A percentile compares a stretch with the other conserved stretches of the same genome.
Evolutionary conservation across 2,888 invertebrate species (phyloP).

Genomic region (Eutolmus rufibarbis): DNA sequence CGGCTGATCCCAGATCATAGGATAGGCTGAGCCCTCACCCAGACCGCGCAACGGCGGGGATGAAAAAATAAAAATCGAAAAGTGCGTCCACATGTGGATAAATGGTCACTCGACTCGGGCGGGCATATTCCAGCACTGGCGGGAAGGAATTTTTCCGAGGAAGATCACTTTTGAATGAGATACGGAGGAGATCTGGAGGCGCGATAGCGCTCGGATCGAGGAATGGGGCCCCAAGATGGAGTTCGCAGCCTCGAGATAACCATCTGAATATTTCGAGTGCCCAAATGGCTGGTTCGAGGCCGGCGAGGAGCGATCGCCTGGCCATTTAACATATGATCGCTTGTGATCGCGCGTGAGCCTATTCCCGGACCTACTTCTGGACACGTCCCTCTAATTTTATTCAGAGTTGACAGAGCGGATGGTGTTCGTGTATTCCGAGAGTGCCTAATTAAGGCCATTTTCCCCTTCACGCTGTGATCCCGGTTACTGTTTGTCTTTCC

Average conservation of each 20-base stretch:
- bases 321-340: not conserved
- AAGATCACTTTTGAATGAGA: constrained; percentile 31
- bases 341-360: not conserved
- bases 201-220: constrained; percentile 26
- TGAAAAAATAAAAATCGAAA: not conserved
- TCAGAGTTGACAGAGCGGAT: constrained; percentile 24
- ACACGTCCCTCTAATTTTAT: constrained; percentile 25
- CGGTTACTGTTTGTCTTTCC: not conserved
- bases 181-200: constrained; percentile 28
- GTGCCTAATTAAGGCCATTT: not conserved
- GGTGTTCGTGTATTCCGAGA: not conserved
- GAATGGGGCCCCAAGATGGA: constrained; percentile 10
- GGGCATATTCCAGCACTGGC: not conserved
- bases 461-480: not conserved
- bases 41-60: not conserved
- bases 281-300: not conserved
- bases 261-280: not conserved
- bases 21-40: constrained; percentile 19
- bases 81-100: not conserved
- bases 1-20: constrained; percentile 25
- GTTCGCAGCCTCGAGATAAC: constrained; percentile 14
- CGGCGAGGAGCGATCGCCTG: not conserved
- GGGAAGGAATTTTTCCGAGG: constrained; percentile 7
- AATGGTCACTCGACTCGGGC: not conserved
- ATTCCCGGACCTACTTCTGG: not conserved